These are phyloP conservation scores for Dermatemys mawii DNA, from an alignment of 2,113 vertebrate genomes.

Conservation along the genomic window DNA sequence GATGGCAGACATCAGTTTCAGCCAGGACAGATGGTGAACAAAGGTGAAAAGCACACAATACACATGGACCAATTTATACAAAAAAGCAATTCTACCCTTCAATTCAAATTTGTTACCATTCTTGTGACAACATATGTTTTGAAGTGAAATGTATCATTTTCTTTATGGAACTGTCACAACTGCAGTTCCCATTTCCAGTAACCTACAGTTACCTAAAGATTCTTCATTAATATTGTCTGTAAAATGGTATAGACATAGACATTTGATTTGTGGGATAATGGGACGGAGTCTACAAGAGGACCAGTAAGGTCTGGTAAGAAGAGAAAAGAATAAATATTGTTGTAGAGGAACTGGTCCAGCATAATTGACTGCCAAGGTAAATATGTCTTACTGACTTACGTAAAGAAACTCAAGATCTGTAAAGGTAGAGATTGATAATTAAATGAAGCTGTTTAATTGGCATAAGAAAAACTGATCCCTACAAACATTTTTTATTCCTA, in stretches of 20 bases:
- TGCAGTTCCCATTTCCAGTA: background rate
- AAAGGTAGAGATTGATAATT: background rate
- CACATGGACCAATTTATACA: background rate
- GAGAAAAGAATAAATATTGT: fast-evolving
- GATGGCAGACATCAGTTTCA: constrained; percentile 67
- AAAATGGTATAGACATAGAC: background rate
- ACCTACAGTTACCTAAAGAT: background rate
- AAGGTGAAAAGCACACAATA: constrained; percentile 61
- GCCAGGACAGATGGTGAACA: constrained; percentile 80
- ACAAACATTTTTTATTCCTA: background rate
- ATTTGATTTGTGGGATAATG: background rate
- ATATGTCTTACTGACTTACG: background rate
- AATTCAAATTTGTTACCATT: background rate
- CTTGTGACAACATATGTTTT: background rate
- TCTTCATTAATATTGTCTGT: background rate
- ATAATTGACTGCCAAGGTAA: background rate
- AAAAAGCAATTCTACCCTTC: background rate
- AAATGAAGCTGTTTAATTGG: background rate
- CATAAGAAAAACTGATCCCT: background rate
- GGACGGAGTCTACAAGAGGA: background rate
- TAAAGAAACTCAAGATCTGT: background rate
- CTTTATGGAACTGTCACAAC: background rate
- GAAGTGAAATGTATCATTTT: background rate
- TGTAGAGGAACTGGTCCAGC: background rate
- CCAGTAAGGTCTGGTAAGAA: background rate